A percentile compares a stretch with the other conserved stretches of the same genome.
Conservation (phyloP, 2,113 vertebrate genomes). For the Polyodon spathula region DNA sequence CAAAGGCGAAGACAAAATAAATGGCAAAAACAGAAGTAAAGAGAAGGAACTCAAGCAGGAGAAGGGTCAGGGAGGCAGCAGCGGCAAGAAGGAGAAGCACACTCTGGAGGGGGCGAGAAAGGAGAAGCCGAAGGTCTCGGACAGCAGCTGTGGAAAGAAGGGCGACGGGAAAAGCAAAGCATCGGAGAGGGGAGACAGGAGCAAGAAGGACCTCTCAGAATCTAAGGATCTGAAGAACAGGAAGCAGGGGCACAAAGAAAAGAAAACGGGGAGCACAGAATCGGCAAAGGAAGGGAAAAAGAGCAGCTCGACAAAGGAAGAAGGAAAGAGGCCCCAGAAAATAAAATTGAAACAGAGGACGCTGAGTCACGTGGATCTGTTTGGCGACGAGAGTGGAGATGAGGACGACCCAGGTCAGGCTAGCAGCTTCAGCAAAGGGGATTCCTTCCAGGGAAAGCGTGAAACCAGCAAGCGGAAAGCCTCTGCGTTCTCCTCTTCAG, state of each 20-base stretch:
- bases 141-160: constrained; percentile 42
- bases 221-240: constrained; percentile 52
- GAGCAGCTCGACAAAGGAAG: constrained; percentile 13
- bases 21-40: too few relatives aligned
- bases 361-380: constrained; percentile 80
- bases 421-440: constrained; percentile 23
- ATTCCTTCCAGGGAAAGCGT: constrained; percentile 11
- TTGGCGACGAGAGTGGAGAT: constrained; percentile 87
- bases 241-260: constrained; percentile 38
- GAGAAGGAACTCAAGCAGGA: constrained; percentile 35
- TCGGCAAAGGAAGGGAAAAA: constrained; percentile 23
- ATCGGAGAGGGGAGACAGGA: constrained; percentile 26
- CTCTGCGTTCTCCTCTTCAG: constrained; percentile 33
- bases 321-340: constrained; percentile 21
- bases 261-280: constrained; percentile 32
- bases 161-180: constrained; percentile 8
- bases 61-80: constrained; percentile 39
- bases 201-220: constrained; percentile 41
- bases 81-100: constrained; percentile 42
- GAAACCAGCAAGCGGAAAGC: constrained; percentile 35
- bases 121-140: constrained; percentile 30
- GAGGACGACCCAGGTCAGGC: constrained; percentile 47
- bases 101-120: constrained; percentile 42
- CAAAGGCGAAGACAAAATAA: constrained; percentile 30
- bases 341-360: constrained; percentile 46